Conservation (phyloP, 2,888 invertebrate species). For the Salticus scenicus region DNA sequence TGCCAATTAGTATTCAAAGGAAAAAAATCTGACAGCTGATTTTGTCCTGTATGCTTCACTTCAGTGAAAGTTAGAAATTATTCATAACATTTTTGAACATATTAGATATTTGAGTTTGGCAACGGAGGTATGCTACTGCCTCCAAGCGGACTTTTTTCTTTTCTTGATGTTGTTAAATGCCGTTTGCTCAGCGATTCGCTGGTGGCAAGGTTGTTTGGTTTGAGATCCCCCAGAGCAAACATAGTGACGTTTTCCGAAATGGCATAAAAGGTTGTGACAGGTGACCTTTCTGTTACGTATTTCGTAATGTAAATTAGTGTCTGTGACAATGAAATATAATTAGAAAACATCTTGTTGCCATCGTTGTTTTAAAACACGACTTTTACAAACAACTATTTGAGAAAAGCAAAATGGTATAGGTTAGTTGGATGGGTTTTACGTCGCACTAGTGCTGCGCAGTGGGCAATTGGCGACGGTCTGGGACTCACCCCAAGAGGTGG, state of each 20-base stretch:
- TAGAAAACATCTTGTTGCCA: no score
- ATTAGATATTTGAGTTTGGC: neutral
- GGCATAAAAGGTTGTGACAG: neutral
- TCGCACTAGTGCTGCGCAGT: no score
- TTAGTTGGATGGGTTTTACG: no score
- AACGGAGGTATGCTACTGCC: neutral
- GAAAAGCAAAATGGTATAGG: no score
- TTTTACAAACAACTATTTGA: no score
- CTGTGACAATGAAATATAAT: no score
- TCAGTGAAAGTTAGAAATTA: neutral
- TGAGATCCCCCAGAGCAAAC: neutral
- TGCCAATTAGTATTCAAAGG: conserved; percentile 45
- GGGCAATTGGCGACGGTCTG: no score
- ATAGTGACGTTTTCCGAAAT: neutral
- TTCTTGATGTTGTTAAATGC: conserved; percentile 47
- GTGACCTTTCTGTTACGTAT: neutral
- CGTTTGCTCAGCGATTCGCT: conserved; percentile 27
- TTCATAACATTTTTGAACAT: neutral
- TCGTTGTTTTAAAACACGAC: no score
- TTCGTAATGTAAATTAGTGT: neutral
- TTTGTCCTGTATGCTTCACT: neutral
- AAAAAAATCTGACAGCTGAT: conserved; percentile 5
- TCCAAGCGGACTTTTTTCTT: conserved; percentile 4
- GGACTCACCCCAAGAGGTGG: no score
- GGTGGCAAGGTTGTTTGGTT: conserved; percentile 37